A percentile compares a stretch with the other conserved stretches of the same genome.
phyloP scores from a whole-genome alignment of 2,113 vertebrate genomes.

The Phylloscopus whistleri region DNA sequence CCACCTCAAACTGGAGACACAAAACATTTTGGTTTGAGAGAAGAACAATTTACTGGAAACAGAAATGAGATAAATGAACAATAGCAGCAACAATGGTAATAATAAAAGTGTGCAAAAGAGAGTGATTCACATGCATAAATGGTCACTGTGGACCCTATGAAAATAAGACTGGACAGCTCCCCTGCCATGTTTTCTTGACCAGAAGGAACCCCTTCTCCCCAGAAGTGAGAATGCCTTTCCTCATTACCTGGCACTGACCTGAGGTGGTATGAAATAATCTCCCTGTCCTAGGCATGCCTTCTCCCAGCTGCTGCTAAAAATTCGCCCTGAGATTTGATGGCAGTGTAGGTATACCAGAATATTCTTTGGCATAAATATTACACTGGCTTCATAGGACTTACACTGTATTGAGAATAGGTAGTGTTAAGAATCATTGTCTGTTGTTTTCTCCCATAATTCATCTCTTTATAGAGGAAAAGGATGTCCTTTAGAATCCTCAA shows the following conservation, averaged over 20 bases:
- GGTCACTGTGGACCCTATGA: fast-evolving
- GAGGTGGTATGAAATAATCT: background rate
- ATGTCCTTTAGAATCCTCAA: background rate
- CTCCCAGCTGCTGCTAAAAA: background rate
- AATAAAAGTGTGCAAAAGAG: background rate
- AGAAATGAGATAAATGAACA: background rate
- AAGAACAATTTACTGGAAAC: background rate
- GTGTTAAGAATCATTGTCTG: background rate
- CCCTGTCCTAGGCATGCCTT: background rate
- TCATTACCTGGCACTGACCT: background rate
- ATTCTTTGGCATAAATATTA: background rate
- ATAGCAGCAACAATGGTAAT: background rate
- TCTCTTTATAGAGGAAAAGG: background rate
- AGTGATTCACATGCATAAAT: background rate
- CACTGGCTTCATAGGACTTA: background rate
- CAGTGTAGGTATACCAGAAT: background rate
- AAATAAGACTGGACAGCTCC: background rate
- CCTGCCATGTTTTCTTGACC: background rate
- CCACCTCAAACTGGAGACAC: fast-evolving
- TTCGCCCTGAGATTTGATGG: background rate
- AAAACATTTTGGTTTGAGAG: background rate
- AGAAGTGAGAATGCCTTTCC: background rate
- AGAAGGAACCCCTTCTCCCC: background rate
- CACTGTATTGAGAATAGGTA: background rate
- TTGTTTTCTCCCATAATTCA: background rate